Evolutionary conservation across 2,113 vertebrate species (phyloP).

Genomic region (Kryptolebias marmoratus): DNA sequence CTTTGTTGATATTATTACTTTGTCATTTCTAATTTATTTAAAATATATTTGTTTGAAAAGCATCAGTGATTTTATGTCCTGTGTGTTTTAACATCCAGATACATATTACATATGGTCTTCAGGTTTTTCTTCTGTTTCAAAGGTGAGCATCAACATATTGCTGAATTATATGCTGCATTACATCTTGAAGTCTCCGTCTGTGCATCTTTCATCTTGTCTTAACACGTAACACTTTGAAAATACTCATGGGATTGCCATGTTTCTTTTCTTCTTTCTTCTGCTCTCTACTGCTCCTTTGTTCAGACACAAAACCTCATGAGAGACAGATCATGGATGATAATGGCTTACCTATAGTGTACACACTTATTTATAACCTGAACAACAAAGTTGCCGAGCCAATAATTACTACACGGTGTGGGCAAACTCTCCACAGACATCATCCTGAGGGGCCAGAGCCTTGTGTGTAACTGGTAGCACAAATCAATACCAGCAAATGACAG

Average conservation of each 20-base stretch:
- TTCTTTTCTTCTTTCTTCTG: not conserved
- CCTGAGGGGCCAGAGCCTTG: constrained; percentile 48
- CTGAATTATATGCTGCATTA: constrained; percentile 57
- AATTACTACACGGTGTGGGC: constrained; percentile 60
- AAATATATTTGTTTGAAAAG: not conserved
- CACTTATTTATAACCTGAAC: constrained; percentile 50
- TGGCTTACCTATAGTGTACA: constrained; percentile 44
- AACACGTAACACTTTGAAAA: constrained; percentile 36
- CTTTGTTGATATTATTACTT: accelerated
- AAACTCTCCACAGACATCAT: constrained; percentile 60
- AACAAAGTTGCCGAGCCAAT: constrained; percentile 54
- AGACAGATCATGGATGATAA: constrained; percentile 50
- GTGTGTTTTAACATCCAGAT: constrained; percentile 23
- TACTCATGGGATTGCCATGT: constrained; percentile 17
- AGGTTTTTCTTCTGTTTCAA: not conserved
- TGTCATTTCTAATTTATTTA: not conserved
- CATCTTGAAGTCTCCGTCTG: constrained; percentile 23
- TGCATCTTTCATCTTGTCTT: constrained; percentile 12
- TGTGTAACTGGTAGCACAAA: constrained; percentile 63
- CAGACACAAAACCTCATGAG: constrained; percentile 29
- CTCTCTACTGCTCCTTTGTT: not conserved
- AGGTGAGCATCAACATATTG: constrained; percentile 48
- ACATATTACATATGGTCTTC: not conserved
- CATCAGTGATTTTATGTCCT: not conserved
- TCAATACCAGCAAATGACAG: constrained; percentile 76